Evolutionary conservation across 2,888 invertebrate genomes (phyloP).

Genomic region (Agelastica alni): DNA sequence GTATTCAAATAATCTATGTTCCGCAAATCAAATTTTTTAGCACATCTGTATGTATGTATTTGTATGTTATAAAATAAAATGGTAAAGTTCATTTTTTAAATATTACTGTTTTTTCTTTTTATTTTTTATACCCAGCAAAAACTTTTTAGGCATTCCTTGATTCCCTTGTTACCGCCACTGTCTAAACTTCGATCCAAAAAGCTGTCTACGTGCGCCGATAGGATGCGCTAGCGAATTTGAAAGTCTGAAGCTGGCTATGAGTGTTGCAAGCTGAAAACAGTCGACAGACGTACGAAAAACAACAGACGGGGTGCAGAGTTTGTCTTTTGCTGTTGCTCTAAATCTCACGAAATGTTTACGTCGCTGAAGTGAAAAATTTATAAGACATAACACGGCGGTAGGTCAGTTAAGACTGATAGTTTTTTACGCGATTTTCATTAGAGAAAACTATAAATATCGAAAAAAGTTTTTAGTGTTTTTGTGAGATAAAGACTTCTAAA

Average conservation of each 20-base stretch:
- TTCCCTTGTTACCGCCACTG: slow-evolving; percentile 17
- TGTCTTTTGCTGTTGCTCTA: slow-evolving; percentile 13
- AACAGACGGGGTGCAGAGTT: slow-evolving; percentile 28
- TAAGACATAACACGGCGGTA: slow-evolving; percentile 4
- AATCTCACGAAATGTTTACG: slow-evolving; percentile 13
- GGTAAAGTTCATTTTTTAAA: no score
- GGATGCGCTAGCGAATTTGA: slow-evolving; percentile 26
- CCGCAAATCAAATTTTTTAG: no score
- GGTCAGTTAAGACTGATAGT: not conserved
- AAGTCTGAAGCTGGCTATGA: slow-evolving; percentile 27
- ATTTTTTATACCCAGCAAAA: no score
- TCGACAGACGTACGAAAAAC: slow-evolving; percentile 18
- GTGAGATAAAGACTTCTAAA: not conserved
- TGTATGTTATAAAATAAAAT: no score
- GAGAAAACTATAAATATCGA: not conserved
- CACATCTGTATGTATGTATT: no score
- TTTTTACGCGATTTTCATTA: slow-evolving; percentile 1
- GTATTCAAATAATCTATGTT: no score
- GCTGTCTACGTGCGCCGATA: slow-evolving; percentile 22
- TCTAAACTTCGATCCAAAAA: slow-evolving; percentile 27
- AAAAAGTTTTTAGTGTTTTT: not conserved
- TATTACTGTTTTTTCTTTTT: no score
- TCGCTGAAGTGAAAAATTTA: slow-evolving; percentile 22
- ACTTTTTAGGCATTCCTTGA: no score
- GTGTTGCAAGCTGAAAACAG: slow-evolving; percentile 19